Conservation (phyloP, 2,797 vertebrate species). For the Tachyglossus aculeatus region DNA sequence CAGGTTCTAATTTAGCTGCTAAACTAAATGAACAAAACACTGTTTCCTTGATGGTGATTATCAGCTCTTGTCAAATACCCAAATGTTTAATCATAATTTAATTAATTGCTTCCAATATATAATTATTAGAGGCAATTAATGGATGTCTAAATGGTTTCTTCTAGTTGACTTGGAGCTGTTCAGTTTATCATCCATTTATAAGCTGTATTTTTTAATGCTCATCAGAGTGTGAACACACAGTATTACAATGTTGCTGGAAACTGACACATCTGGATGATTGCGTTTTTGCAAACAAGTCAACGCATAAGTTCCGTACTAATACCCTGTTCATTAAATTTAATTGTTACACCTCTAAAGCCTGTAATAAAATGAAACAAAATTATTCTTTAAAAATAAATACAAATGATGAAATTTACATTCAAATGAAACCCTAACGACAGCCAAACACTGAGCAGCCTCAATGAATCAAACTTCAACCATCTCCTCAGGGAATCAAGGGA, state of each 20-base stretch:
- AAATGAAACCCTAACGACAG: not conserved
- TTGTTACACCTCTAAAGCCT: conserved; percentile 11
- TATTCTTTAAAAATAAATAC: not conserved
- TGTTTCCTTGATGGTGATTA: not conserved
- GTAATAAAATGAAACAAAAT: conserved; percentile 21
- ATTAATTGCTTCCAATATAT: conserved; percentile 42
- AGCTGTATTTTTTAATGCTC: conserved; percentile 20
- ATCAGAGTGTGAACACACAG: conserved; percentile 7
- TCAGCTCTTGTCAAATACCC: conserved; percentile 7
- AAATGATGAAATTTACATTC: not conserved
- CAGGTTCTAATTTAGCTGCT: conserved; percentile 26
- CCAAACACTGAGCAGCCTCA: no score
- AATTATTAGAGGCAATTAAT: conserved; percentile 28
- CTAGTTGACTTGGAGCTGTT: not conserved
- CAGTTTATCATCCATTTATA: conserved; percentile 39
- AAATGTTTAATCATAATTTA: conserved; percentile 25
- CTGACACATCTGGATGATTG: conserved; percentile 5
- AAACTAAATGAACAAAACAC: conserved; percentile 24
- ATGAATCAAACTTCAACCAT: no score
- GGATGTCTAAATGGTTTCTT: conserved; percentile 32
- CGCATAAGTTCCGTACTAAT: not conserved
- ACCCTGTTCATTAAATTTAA: not conserved
- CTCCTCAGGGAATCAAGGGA: no score
- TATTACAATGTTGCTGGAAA: not conserved
- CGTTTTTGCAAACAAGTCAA: conserved; percentile 16